Conservation (phyloP, 2,797 vertebrate genomes). For the Erethizon dorsatum region DNA sequence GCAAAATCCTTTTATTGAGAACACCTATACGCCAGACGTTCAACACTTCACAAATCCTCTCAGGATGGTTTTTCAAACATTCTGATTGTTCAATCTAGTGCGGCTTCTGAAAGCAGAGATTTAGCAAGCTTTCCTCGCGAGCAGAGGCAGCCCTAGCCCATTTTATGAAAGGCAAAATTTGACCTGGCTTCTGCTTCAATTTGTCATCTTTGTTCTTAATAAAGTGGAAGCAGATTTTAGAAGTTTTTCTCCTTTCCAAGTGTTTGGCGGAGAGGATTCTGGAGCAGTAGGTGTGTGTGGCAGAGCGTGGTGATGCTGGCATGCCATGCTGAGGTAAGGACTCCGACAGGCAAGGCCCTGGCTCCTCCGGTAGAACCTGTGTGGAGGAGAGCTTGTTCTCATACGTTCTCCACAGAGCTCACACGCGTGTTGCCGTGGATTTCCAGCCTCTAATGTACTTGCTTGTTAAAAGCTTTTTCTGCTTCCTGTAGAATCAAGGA, state of each 20-base stretch:
- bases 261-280: background rate
- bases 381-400: background rate
- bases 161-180: slow-evolving; percentile 64
- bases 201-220: slow-evolving; percentile 64
- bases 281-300: slow-evolving; percentile 30
- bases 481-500: slow-evolving; percentile 19
- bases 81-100: slow-evolving; percentile 77
- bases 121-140: slow-evolving; percentile 60
- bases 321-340: background rate
- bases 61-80: slow-evolving; percentile 75
- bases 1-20: slow-evolving; percentile 80
- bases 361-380: background rate
- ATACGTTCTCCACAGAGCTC: background rate
- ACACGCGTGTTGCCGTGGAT: background rate
- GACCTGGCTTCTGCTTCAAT: slow-evolving; percentile 55
- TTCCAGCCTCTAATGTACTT: slow-evolving; percentile 41
- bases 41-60: slow-evolving; percentile 80
- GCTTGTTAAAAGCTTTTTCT: slow-evolving; percentile 57
- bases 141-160: slow-evolving; percentile 35
- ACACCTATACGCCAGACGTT: slow-evolving; percentile 66
- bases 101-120: slow-evolving; percentile 66
- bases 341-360: background rate
- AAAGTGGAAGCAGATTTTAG: slow-evolving; percentile 34
- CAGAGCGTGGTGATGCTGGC: background rate
- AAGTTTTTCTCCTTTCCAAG: slow-evolving; percentile 24